Evolutionary conservation across 1,140 invertebrate genomes (phyloP).

Genomic region (Oreohelix idahoensis): DNA sequence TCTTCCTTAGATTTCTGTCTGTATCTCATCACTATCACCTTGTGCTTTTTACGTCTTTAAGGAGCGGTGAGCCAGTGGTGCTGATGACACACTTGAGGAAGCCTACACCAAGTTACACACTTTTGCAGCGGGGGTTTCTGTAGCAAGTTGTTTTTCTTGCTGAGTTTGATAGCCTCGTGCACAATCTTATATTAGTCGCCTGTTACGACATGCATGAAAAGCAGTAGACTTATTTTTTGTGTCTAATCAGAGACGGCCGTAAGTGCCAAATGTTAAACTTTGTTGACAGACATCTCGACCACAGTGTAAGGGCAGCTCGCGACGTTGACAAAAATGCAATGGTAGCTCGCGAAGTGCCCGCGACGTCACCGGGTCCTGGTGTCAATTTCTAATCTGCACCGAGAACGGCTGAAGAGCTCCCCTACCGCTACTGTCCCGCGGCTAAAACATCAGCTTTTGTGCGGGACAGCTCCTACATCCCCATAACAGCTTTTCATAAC

Average conservation of each 20-base stretch:
- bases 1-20: not conserved
- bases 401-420: constrained; percentile 20
- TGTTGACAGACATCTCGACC: not conserved
- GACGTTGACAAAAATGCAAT: not conserved
- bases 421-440: constrained; percentile 33
- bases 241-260: no score
- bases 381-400: constrained; percentile 37
- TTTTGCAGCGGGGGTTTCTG: no score
- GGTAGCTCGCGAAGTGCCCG: not conserved
- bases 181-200: no score
- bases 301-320: not conserved
- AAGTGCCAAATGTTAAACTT: not conserved
- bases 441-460: constrained; percentile 44
- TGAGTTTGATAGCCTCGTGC: no score
- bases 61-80: no score
- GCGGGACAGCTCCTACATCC: not conserved
- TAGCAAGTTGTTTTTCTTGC: no score
- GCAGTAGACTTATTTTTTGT: no score
- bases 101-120: no score
- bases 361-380: constrained; percentile 40
- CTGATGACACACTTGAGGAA: no score
- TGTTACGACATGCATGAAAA: no score
- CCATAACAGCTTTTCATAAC: constrained; percentile 42
- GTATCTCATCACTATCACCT: no score
- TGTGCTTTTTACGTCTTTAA: no score